Base-by-base conservation (phyloP, 2,888 invertebrate genomes). In the Cosmia trapezina region DNA sequence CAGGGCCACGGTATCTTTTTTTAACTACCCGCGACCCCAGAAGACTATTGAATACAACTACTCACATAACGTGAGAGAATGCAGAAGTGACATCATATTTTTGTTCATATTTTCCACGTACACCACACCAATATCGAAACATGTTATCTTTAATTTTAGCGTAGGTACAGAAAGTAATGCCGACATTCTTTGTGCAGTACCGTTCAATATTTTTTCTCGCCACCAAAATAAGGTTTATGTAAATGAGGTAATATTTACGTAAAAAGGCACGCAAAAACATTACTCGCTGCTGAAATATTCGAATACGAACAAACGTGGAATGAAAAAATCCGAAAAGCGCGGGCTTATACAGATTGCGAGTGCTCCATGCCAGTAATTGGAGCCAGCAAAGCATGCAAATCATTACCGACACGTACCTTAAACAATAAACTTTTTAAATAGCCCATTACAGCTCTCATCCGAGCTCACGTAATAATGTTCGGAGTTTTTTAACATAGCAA, bases 371-470 rank as follows among this genome's bases (percentile, higher is more conserved):
- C 67, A 68, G 72, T 87, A 83, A 86, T 86, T 80, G 80, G 78
- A 82, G 73, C 71, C 79, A 76, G 76, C 49, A 78, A 77, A 73
- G 77, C 82, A 79, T 82, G 84, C 75, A 86, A 85, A 76, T 85
- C 75, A 85, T 84, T 78, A 82, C 72, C 66, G 19, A 72, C 83
- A 85, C 76, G 78, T 81, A 73, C 59, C 72, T 74, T 67, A 83
- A 76, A 83, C 77, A 83, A 80, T 80, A 76, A 83, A 85, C 70
- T 75, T 83, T 85, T 85, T 79, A 81, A 78, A 84, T 86, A 78
- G 81, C 78, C 84, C 73, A 84, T 83, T 78, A 78, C 62, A 70
- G 62, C 70, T 73, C 76, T 73, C 78, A 83, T 81, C 70, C 59
- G 54, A 75, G 60, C 83, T 70, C 43, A 59, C 71, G 69, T 78